Conservation (phyloP, 2,888 invertebrate species). For the Atrina japonica region DNA sequence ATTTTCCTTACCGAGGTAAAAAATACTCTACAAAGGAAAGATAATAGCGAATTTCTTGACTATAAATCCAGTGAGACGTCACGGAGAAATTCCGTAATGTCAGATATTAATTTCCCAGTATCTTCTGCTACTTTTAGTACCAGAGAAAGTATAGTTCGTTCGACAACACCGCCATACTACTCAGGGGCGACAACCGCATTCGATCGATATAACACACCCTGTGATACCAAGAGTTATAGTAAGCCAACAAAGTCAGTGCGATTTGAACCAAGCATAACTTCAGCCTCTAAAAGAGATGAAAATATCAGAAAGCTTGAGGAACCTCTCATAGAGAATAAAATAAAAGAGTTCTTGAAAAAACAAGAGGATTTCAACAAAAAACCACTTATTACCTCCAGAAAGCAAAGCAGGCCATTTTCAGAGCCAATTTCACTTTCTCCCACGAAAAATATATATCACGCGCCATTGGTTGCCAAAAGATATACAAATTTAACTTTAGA, state of each 20-base stretch:
- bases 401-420: not conserved
- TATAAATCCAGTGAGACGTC: not conserved
- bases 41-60: not conserved
- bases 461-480: constrained; percentile 41
- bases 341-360: constrained; percentile 48
- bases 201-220: not conserved
- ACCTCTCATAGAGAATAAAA: constrained; percentile 39
- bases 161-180: constrained; percentile 20
- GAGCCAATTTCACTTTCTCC: not conserved
- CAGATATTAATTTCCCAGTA: constrained; percentile 4
- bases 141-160: constrained; percentile 5
- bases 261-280: constrained; percentile 35
- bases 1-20: constrained; percentile 21
- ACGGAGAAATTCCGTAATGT: not conserved
- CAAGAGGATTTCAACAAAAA: constrained; percentile 52
- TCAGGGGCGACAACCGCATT: not conserved
- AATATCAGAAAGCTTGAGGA: not conserved
- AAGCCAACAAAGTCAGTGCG: constrained; percentile 50
- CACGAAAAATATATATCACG: not conserved
- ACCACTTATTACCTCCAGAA: constrained; percentile 2
- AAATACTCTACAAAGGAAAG: not conserved
- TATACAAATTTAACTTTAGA: constrained; percentile 45
- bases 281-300: constrained; percentile 3
- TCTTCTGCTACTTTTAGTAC: constrained; percentile 6
- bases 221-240: constrained; percentile 7